A percentile compares a stretch with the other conserved stretches of the same genome.
Conservation (phyloP, 2,888 invertebrate genomes). For the Panzeria rudis region DNA sequence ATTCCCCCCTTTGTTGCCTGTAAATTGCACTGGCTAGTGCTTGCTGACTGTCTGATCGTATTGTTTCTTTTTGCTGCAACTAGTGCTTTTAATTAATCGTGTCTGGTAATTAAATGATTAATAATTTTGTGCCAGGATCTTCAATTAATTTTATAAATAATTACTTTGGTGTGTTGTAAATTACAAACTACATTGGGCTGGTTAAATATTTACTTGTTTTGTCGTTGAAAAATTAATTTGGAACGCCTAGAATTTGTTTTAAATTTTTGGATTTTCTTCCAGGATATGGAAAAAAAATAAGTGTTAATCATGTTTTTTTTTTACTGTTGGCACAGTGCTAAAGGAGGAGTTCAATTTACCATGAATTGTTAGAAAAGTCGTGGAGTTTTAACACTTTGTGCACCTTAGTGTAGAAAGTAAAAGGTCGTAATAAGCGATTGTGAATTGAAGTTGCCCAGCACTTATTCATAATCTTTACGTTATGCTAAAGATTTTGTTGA, state of each 20-base stretch:
- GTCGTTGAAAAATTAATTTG: conserved; percentile 8
- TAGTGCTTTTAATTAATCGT: conserved; percentile 57
- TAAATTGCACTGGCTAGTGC: not conserved
- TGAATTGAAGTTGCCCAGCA: too few relatives aligned
- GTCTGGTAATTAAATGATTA: conserved; percentile 66
- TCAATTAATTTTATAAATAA: conserved; percentile 54
- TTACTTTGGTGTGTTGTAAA: conserved; percentile 15
- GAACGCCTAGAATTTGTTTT: conserved; percentile 17
- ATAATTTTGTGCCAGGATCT: conserved; percentile 52
- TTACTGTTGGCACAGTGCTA: not conserved
- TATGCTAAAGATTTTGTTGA: too few relatives aligned
- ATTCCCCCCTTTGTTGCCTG: conserved; percentile 2
- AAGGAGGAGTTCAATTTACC: not conserved
- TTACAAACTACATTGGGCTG: not conserved
- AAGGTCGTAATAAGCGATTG: too few relatives aligned
- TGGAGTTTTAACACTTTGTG: not conserved
- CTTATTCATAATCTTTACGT: too few relatives aligned
- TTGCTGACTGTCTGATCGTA: conserved; percentile 20
- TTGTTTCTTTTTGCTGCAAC: conserved; percentile 9
- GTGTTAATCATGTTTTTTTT: not conserved
- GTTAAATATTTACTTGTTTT: conserved; percentile 4
- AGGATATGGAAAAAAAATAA: not conserved
- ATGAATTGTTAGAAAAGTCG: not conserved
- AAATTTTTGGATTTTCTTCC: not conserved
- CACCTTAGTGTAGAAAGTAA: not conserved